Evolutionary conservation across 2,888 invertebrate genomes (phyloP), one percentile per base, ranked within the genome.

Genomic region (Monoplex corrugatus): DNA sequence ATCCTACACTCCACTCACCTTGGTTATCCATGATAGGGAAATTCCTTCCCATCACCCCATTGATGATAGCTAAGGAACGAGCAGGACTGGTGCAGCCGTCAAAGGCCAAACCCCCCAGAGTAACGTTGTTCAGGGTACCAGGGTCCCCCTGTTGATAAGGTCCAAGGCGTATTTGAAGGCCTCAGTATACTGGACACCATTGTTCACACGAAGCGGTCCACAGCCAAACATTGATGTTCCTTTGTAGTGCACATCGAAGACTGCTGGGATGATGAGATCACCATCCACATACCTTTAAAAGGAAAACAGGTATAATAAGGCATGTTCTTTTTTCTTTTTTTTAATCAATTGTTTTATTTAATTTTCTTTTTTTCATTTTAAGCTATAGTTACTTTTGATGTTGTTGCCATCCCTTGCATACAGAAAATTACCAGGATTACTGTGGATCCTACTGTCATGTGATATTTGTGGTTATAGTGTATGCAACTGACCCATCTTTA

Each of bases 181-280:
- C 82, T 95, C 95, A 0, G 94, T 92, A 90, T 94, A 94, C 87
- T 94, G 93, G 89, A 94, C 94, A 8, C 95, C 95, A 90, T 95
- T 93, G 23, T 87, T 90, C 6, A 57, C 63, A n/a, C 93, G 90
- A 10, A 94, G 78, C 16, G 88, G 89, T 0, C 94, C 94, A 89
- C 95, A 95, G 57, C 90, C 89, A 89, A 93, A 95, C n/a, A 94
- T 93, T 2, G 92, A 91, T 10, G 80, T 68, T 0, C 95, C 95
- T 32, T 91, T 88, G 80, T 93, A 91, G 91, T 95, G 95, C 44
- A 95, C 91, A 89, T 95, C 94, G 90, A 95, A 94, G 23, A 95
- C 92, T 10, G 92, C 94, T 0, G 94, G 94, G 78, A 95, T 93
- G 40, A 95, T 90, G 23, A 95, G 86, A 84, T 95, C 94, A 13